A percentile compares a stretch with the other conserved stretches of the same genome.
These are phyloP conservation scores for Drosophila pseudotalamancana DNA, from an alignment of 2,888 invertebrate species.

Conservation along the genomic window DNA sequence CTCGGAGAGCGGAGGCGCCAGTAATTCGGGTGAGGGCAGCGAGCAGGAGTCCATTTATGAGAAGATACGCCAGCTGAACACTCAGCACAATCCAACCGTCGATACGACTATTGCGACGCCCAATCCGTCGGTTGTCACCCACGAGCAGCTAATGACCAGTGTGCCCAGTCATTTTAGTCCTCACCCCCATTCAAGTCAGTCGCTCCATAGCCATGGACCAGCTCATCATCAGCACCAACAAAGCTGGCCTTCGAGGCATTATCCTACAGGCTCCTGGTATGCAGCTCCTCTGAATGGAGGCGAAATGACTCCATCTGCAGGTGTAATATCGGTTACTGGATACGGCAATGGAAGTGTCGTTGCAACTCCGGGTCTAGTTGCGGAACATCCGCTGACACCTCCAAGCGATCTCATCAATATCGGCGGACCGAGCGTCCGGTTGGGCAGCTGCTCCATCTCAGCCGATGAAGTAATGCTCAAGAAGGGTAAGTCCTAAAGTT, in stretches of 20 bases:
- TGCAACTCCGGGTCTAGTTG: background rate
- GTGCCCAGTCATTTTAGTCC: slow-evolving; percentile 51
- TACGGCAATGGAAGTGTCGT: slow-evolving; percentile 8
- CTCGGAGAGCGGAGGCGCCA: slow-evolving; percentile 76
- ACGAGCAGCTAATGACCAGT: slow-evolving; percentile 44
- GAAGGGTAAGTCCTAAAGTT: slow-evolving; percentile 77
- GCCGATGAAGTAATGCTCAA: slow-evolving; percentile 75
- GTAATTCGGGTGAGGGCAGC: slow-evolving; percentile 68
- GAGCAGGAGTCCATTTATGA: slow-evolving; percentile 80
- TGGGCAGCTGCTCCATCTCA: slow-evolving; percentile 54
- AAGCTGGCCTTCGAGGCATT: slow-evolving; percentile 80
- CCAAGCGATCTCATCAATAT: slow-evolving; percentile 47
- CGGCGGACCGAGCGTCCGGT: slow-evolving; percentile 23
- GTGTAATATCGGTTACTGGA: slow-evolving; percentile 11
- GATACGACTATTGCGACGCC: slow-evolving; percentile 26
- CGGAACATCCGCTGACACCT: slow-evolving; percentile 52
- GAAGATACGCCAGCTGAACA: slow-evolving; percentile 81
- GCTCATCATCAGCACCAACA: slow-evolving; percentile 53
- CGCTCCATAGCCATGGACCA: slow-evolving; percentile 39
- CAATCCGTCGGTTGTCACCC: slow-evolving; percentile 46
- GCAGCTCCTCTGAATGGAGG: slow-evolving; percentile 77
- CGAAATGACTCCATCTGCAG: slow-evolving; percentile 33
- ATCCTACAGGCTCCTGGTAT: slow-evolving; percentile 82
- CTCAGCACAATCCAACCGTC: too few species aligned
- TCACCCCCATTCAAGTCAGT: slow-evolving; percentile 39